Percentiles rank a stretch among this genome's conserved stretches.
These are phyloP conservation scores for Mizuhopecten yessoensis DNA, from an alignment of 1,140 invertebrate species.

Conservation along the genomic window DNA sequence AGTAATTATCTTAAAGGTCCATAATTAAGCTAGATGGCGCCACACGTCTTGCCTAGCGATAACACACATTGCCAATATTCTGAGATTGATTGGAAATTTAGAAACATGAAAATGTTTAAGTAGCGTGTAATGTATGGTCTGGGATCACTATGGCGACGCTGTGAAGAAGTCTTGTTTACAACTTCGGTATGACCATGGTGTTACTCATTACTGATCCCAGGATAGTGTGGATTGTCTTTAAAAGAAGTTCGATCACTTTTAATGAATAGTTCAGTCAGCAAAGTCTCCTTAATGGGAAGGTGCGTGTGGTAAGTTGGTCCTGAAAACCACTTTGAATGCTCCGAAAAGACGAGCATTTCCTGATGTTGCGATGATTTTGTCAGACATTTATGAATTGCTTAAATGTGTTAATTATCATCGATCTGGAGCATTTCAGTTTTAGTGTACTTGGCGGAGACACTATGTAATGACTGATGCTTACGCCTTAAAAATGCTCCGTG, in stretches of 20 bases:
- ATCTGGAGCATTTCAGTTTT: not conserved
- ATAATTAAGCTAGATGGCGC: constrained; percentile 21
- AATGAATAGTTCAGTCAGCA: constrained; percentile 2
- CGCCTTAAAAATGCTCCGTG: constrained; percentile 7
- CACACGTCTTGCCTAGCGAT: constrained; percentile 12
- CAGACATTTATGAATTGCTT: constrained; percentile 21
- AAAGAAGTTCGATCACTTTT: constrained; percentile 38
- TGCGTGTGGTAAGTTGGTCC: constrained; percentile 23
- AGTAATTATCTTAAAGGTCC: not conserved
- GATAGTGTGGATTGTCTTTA: not conserved
- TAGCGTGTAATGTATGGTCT: not conserved
- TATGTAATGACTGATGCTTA: not conserved
- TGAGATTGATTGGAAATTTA: constrained; percentile 3
- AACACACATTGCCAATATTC: constrained; percentile 39
- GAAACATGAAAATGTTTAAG: constrained; percentile 14
- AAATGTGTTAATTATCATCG: constrained; percentile 32
- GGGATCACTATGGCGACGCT: constrained; percentile 29
- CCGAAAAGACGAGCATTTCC: constrained; percentile 17
- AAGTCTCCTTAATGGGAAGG: not conserved
- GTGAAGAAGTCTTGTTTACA: not conserved
- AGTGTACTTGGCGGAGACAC: not conserved
- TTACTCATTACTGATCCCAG: not conserved
- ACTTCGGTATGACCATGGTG: not conserved
- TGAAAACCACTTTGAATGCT: constrained; percentile 8
- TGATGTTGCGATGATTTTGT: constrained; percentile 39